phyloP scores from a whole-genome alignment of 2,113 vertebrate species.

The Martes martes region DNA sequence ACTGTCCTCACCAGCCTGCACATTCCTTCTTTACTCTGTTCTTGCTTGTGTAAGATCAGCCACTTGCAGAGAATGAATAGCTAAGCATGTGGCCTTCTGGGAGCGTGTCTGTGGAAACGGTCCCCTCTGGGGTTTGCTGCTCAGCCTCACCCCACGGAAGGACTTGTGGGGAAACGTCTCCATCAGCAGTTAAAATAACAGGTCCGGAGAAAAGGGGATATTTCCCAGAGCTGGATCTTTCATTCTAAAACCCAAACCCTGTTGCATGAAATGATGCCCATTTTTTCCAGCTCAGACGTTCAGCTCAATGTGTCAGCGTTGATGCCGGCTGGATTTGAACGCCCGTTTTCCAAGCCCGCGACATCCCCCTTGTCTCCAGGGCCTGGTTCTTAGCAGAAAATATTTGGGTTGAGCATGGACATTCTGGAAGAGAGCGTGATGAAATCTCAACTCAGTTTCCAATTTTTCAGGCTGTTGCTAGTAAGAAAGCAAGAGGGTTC shows the following conservation, averaged over 20 bases:
- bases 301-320: not conserved
- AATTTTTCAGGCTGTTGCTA: not conserved
- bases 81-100: not conserved
- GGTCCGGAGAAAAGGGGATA: not conserved
- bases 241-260: constrained; percentile 28
- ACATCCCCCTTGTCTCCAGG: not conserved
- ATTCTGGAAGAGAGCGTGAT: not conserved
- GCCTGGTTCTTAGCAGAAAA: not conserved
- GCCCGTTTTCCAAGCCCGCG: not conserved
- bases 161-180: not conserved
- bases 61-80: not conserved
- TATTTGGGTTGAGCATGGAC: not conserved
- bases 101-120: accelerated
- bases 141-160: too few relatives aligned
- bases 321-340: not conserved
- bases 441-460: not conserved
- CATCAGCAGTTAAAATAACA: not conserved
- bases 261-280: not conserved
- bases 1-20: too few relatives aligned
- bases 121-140: not conserved
- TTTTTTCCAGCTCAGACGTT: not conserved
- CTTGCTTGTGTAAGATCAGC: too few relatives aligned
- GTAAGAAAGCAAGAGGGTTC: not conserved
- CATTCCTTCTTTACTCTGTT: not conserved
- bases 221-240: not conserved